Conservation (phyloP, 1,140 invertebrate genomes). For the Anastrepha obliqua region DNA sequence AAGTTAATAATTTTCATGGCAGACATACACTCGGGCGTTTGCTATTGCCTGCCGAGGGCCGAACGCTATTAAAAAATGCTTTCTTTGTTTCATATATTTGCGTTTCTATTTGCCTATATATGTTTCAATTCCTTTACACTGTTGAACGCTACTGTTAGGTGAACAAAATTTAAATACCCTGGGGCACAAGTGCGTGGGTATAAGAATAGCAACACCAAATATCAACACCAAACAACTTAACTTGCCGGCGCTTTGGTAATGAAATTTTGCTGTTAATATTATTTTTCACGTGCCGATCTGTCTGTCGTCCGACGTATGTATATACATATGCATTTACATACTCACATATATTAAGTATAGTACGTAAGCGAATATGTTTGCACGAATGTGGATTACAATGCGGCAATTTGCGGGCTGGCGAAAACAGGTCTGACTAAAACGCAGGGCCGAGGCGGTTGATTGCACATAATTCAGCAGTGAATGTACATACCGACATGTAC, state of each 20-base stretch:
- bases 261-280: conserved; percentile 1
- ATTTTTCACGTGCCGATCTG: neutral
- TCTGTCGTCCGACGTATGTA: neutral
- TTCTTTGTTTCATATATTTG: too few relatives aligned
- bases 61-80: too few relatives aligned
- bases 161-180: too few relatives aligned
- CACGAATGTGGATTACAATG: neutral
- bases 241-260: conserved; percentile 17
- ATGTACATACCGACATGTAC: neutral
- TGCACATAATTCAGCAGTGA: neutral
- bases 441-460: neutral
- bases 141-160: too few relatives aligned
- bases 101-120: too few relatives aligned
- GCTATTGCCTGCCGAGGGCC: too few relatives aligned
- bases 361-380: neutral
- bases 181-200: too few relatives aligned
- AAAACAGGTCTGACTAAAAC: conserved; percentile 18
- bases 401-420: neutral
- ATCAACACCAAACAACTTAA: neutral
- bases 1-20: too few relatives aligned
- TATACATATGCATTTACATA: neutral
- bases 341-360: neutral
- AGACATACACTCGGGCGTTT: too few relatives aligned
- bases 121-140: neutral
- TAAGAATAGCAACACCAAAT: too few relatives aligned